Percentiles rank a stretch among this genome's conserved stretches.
These are phyloP conservation scores for Propithecus perrieri DNA, from an alignment of 2,797 vertebrate species.

Conservation along the genomic window DNA sequence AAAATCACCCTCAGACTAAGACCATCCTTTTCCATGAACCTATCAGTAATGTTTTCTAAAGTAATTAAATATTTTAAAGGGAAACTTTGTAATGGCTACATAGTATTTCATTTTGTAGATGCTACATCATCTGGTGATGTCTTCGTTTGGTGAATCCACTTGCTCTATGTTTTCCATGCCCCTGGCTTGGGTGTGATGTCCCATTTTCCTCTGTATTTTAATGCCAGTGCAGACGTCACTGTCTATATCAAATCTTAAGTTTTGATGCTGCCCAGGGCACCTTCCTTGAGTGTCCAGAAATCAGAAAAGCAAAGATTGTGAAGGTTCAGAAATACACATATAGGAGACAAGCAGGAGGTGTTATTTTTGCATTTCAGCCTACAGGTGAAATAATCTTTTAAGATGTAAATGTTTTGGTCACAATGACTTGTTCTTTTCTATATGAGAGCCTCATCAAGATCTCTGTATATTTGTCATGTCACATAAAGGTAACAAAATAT, in stretches of 20 bases:
- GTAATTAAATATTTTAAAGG: neutral
- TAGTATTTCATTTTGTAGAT: neutral
- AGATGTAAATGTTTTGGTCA: neutral
- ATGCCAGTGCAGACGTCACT: neutral
- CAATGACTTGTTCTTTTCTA: neutral
- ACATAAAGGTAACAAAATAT: neutral
- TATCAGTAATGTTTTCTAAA: neutral
- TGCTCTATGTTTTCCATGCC: neutral
- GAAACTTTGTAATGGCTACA: neutral
- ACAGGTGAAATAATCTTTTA: constrained; percentile 28
- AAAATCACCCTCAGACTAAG: neutral
- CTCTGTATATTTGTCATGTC: neutral
- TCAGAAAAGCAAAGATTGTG: neutral
- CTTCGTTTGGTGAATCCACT: neutral
- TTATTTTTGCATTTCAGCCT: neutral
- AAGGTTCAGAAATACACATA: neutral
- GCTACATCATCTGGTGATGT: neutral
- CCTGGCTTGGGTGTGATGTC: neutral
- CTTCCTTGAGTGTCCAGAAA: neutral
- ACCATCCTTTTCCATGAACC: neutral
- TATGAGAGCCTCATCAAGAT: neutral
- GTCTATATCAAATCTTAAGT: neutral
- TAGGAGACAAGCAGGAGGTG: neutral
- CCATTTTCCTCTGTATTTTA: neutral
- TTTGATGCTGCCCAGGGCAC: neutral